Evolutionary conservation across 1,140 invertebrate species (phyloP).

Genomic region (Apis laboriosa): DNA sequence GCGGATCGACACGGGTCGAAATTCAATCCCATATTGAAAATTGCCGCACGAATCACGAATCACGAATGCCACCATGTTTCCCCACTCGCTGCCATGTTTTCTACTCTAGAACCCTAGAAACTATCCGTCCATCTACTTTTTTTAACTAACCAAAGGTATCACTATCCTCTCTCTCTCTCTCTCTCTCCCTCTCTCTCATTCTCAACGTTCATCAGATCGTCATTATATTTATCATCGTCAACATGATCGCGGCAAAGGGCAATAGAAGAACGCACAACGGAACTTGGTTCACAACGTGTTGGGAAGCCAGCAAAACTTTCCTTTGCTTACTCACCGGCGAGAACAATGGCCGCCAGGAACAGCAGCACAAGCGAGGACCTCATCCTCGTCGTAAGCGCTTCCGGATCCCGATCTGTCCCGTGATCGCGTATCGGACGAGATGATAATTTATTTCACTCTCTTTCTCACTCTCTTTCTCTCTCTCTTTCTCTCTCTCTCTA

Average conservation of each 20-base stretch:
- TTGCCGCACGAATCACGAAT: constrained; percentile 8
- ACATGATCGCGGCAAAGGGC: no score
- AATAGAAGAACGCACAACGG: no score
- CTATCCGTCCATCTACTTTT: background rate
- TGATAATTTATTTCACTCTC: no score
- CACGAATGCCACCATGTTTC: constrained; percentile 37
- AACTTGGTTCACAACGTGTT: no score
- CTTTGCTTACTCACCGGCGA: constrained; percentile 71
- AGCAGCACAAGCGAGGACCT: constrained; percentile 73
- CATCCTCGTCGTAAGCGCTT: constrained; percentile 62
- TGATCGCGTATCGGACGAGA: no score
- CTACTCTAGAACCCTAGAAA: background rate
- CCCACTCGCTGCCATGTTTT: constrained; percentile 3
- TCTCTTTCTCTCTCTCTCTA: no score
- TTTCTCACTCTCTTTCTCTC: no score
- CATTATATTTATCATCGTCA: no score
- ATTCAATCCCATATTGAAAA: constrained; percentile 41
- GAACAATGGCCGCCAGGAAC: constrained; percentile 63
- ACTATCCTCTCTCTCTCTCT: no score
- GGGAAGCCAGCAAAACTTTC: background rate
- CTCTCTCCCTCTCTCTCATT: no score
- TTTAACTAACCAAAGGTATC: no score
- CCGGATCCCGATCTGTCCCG: constrained; percentile 1
- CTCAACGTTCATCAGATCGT: background rate
- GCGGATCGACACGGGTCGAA: background rate